phyloP scores from a whole-genome alignment of 2,888 invertebrate species.

The Theodoxus fluviatilis region DNA sequence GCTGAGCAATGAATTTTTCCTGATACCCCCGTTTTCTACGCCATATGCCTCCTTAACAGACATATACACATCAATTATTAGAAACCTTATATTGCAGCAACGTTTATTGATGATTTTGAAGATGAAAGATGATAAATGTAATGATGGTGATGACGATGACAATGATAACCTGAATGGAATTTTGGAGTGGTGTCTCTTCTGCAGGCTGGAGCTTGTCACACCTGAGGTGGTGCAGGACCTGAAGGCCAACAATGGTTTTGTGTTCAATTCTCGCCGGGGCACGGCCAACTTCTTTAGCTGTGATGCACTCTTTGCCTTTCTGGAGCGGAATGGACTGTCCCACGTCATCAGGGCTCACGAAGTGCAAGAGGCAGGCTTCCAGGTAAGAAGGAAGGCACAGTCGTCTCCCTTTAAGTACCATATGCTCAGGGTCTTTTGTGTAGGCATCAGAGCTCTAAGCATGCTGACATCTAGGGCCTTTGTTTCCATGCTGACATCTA shows the following conservation, averaged over 20 bases:
- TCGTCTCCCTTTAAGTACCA: too few species aligned
- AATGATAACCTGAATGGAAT: background rate
- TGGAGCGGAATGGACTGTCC: conserved; percentile 73
- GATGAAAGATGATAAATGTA: background rate
- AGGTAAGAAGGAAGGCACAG: conserved; percentile 71
- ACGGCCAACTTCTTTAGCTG: conserved; percentile 78
- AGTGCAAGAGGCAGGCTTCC: conserved; percentile 76
- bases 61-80: too few species aligned
- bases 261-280: conserved; percentile 74
- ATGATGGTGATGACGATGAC: background rate
- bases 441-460: too few species aligned
- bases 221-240: conserved; percentile 55
- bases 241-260: conserved; percentile 71
- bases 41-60: too few species aligned
- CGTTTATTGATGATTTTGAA: background rate
- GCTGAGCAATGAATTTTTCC: too few species aligned
- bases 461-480: too few species aligned
- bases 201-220: conserved; percentile 51
- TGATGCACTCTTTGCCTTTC: conserved; percentile 75
- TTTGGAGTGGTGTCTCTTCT: conserved; percentile 26
- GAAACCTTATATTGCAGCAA: too few species aligned
- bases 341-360: conserved; percentile 80
- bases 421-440: too few species aligned
- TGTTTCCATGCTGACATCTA: too few species aligned
- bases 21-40: too few species aligned